These are phyloP conservation scores for Neosilurus mollespiculum DNA, from an alignment of 2,797 vertebrate species.

Conservation along the genomic window DNA sequence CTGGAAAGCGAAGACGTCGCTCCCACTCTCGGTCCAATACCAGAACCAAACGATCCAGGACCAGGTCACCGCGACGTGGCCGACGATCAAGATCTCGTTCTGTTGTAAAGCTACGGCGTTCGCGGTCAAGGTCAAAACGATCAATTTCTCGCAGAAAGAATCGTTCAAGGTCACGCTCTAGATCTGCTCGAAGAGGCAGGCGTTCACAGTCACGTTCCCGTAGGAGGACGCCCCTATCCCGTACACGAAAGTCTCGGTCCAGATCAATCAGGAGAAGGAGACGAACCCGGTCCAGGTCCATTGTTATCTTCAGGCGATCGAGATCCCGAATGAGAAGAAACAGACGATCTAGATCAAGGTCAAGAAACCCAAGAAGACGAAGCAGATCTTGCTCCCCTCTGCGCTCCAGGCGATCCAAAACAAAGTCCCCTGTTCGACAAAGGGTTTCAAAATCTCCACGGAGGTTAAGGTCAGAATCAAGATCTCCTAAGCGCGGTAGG, in stretches of 20 bases:
- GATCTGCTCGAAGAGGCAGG: slow-evolving; percentile 65
- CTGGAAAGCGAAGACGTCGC: slow-evolving; percentile 50
- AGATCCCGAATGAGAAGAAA: slow-evolving; percentile 59
- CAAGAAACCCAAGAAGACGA: slow-evolving; percentile 49
- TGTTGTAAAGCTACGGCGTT: slow-evolving; percentile 63
- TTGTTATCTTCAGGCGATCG: slow-evolving; percentile 63
- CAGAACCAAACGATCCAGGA: slow-evolving; percentile 54
- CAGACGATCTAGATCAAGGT: slow-evolving; percentile 55
- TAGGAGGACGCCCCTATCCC: slow-evolving; percentile 68
- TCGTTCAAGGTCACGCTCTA: slow-evolving; percentile 69
- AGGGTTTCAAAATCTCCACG: slow-evolving; percentile 52
- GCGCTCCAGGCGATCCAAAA: slow-evolving; percentile 67
- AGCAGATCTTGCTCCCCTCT: slow-evolving; percentile 58
- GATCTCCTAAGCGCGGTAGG: slow-evolving; percentile 64
- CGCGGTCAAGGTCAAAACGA: slow-evolving; percentile 69
- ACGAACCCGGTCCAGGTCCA: slow-evolving; percentile 72
- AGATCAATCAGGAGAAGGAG: slow-evolving; percentile 66
- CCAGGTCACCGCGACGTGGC: slow-evolving; percentile 53
- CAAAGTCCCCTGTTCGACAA: slow-evolving; percentile 54
- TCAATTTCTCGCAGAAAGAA: slow-evolving; percentile 54
- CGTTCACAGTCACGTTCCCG: slow-evolving; percentile 73
- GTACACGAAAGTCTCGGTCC: slow-evolving; percentile 69
- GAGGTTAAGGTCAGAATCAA: slow-evolving; percentile 64
- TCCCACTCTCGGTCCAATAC: slow-evolving; percentile 56
- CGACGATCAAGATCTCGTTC: slow-evolving; percentile 71